phyloP scores from a whole-genome alignment of 2,797 vertebrate species.

The Eulemur albifrons region DNA sequence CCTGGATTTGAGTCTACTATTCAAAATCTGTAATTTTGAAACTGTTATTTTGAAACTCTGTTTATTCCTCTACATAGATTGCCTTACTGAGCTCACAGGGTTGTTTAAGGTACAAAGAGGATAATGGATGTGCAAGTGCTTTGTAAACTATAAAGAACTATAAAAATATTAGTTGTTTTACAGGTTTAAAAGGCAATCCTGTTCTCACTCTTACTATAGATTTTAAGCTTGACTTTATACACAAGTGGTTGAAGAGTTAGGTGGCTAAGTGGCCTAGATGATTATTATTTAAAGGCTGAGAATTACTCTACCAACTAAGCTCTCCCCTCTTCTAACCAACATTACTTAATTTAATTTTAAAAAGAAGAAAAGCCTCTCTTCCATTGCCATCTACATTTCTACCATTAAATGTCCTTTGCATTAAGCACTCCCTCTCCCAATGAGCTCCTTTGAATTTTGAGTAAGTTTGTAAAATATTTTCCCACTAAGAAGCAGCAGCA shows the following conservation, averaged over 20 bases:
- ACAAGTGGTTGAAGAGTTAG: neutral
- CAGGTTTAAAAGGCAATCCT: neutral
- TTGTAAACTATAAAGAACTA: neutral
- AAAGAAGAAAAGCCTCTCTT: neutral
- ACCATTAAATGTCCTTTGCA: neutral
- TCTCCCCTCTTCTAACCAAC: neutral
- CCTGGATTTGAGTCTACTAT: neutral
- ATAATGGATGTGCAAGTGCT: neutral
- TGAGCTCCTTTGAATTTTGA: constrained; percentile 3
- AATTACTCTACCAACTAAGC: neutral
- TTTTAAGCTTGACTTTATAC: neutral
- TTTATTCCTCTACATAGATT: neutral
- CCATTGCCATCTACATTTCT: neutral
- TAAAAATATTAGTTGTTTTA: neutral
- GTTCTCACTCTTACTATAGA: neutral
- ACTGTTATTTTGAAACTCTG: neutral
- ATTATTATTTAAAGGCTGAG: neutral
- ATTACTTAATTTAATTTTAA: neutral
- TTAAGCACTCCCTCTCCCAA: neutral
- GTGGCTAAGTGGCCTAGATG: neutral
- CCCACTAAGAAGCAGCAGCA: neutral
- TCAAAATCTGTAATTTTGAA: neutral
- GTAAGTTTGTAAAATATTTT: constrained; percentile 9
- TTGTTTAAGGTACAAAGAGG: neutral
- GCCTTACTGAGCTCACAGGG: neutral